Conservation (phyloP, 2,888 invertebrate species). For the Drosophila multiciliata region DNA sequence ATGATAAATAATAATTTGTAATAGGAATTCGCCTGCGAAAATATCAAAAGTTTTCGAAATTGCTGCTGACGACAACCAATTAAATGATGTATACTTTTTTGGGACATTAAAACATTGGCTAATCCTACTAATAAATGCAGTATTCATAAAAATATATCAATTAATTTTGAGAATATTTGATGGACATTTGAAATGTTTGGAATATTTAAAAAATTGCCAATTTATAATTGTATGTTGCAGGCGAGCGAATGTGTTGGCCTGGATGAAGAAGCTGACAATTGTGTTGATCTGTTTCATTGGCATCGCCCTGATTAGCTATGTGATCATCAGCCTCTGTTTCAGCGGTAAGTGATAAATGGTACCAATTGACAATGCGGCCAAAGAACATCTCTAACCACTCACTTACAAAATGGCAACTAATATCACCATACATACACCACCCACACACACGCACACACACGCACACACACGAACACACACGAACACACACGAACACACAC, state of each 20-base stretch:
- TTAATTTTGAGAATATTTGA: not conserved
- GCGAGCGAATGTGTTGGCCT: slow-evolving; percentile 81
- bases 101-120: not conserved
- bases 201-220: not conserved
- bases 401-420: slow-evolving; percentile 45
- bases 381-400: slow-evolving; percentile 35
- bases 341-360: slow-evolving; percentile 78
- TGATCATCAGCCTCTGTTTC: slow-evolving; percentile 83
- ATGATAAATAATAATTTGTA: not conserved
- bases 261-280: slow-evolving; percentile 84
- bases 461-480: not conserved
- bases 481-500: slow-evolving; percentile 25
- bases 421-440: slow-evolving; percentile 10
- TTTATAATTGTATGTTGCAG: slow-evolving; percentile 49
- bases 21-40: not conserved
- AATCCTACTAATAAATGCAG: not conserved
- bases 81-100: slow-evolving; percentile 9
- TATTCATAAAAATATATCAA: not conserved
- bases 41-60: not conserved
- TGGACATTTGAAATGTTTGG: not conserved
- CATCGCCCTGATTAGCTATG: slow-evolving; percentile 82
- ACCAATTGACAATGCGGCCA: slow-evolving; percentile 6
- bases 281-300: slow-evolving; percentile 83
- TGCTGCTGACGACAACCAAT: not conserved
- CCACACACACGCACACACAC: slow-evolving; percentile 25